Evolutionary conservation across 2,113 vertebrate species (phyloP), one percentile per base, ranked within the genome.

Genomic region (Coregonus clupeaformis): DNA sequence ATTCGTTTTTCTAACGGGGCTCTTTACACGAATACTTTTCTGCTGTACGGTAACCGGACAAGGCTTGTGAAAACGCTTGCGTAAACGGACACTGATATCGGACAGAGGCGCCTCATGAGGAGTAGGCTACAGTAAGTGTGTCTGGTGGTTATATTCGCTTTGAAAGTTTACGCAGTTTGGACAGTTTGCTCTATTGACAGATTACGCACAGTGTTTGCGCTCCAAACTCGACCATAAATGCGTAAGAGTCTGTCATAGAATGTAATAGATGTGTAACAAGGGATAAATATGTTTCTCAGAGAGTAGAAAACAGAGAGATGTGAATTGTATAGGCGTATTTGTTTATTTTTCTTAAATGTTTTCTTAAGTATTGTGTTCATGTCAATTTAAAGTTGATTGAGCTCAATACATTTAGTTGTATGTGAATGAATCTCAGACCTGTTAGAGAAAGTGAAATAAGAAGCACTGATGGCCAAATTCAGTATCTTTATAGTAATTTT

Each of bases 51-150:
- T 12, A 42, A 42, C 16, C 30, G 30, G 65, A 67, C 30, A 42
- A 36, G 65, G 30, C 29, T 67, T 30, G 65, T 18, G 65, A 42
- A 36, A 30, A 67, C 65, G 30, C 2, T 30, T 4, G 65, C 18
- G 30, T 14, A 30, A 12, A 14, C 13, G 63, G 12, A 55, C 49
- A 27, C 63, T 18, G 63, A 30, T 5, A 36, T 49, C 47, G 47
- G 12, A 67, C 65, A 67, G 64, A 60, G 2, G 3, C 7, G 57
- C 6, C 57, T 22, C 57, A 66, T 67, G 65, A 27, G 7, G 65
- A 67, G 65, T 20, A 30, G 36, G 36, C 36, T 42, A 42, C 29
- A 67, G 65, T 67, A 67, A 67, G 65, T 67, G 30, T 6, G 29
- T 64, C n/a, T 27, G 30, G 27, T 36, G 60, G 60, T 7, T 7